phyloP scores from a whole-genome alignment of 2,113 vertebrate species.

The Oriolus oriolus region DNA sequence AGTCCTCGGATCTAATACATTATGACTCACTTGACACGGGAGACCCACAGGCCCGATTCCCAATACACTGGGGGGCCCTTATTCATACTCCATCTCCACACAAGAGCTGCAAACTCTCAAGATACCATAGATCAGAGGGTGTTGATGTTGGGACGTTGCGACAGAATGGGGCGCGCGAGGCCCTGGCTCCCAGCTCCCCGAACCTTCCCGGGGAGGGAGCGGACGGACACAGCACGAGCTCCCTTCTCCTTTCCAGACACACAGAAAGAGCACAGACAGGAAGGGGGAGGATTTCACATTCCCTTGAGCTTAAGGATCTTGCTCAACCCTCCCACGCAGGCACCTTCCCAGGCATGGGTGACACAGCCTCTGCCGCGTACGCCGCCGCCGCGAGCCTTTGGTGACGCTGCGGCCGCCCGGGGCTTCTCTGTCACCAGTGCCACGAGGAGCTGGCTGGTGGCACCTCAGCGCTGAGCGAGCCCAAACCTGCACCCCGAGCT shows the following conservation, averaged over 20 bases:
- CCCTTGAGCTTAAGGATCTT: not conserved
- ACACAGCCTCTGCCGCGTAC: rapidly evolving
- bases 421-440: not conserved
- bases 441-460: not conserved
- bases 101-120: constrained; percentile 51
- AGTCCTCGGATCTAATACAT: constrained; percentile 63
- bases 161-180: not conserved
- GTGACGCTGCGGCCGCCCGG: rapidly evolving
- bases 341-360: not conserved
- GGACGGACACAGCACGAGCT: rapidly evolving
- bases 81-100: constrained; percentile 48
- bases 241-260: not conserved
- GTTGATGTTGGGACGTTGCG: constrained; percentile 42
- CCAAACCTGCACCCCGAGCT: not conserved
- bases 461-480: rapidly evolving
- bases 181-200: not conserved
- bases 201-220: not conserved
- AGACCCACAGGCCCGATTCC: constrained; percentile 61
- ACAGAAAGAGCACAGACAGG: not conserved
- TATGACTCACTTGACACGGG: constrained; percentile 67
- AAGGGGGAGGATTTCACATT: not conserved
- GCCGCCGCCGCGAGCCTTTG: rapidly evolving
- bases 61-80: constrained; percentile 53
- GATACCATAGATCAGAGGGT: constrained; percentile 55
- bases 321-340: not conserved